Conservation (phyloP, 2,797 vertebrate species). For the Galago senegalensis region DNA sequence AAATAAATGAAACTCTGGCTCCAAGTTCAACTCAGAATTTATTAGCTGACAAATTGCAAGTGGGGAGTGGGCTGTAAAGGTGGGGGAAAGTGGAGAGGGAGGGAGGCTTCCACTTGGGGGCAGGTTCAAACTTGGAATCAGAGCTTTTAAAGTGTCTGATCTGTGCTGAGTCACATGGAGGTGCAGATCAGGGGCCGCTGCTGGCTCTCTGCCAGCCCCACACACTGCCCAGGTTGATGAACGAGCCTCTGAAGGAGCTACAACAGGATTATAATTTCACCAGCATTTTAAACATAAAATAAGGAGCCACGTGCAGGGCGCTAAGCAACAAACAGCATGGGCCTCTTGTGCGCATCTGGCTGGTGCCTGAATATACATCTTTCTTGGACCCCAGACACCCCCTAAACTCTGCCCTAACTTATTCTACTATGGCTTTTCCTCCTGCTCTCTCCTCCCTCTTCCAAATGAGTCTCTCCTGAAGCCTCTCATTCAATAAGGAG, state of each 20-base stretch:
- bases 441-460: not conserved
- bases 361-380: not conserved
- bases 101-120: conserved; percentile 55
- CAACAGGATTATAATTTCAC: conserved; percentile 76
- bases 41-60: conserved; percentile 81
- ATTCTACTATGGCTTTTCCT: not conserved
- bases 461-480: conserved; percentile 32
- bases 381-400: not conserved
- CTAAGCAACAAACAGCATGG: not conserved
- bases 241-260: conserved; percentile 55
- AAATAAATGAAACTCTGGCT: conserved; percentile 76
- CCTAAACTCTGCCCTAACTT: not conserved
- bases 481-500: not conserved
- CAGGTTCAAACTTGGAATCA: conserved; percentile 78
- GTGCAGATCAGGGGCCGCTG: conserved; percentile 42
- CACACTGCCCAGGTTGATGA: conserved; percentile 67
- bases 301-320: conserved; percentile 44
- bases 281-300: conserved; percentile 64
- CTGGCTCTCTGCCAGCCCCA: conserved; percentile 72
- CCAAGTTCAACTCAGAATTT: conserved; percentile 79
- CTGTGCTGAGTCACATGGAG: conserved; percentile 78
- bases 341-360: not conserved
- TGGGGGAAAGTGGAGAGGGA: not conserved
- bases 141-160: conserved; percentile 77
- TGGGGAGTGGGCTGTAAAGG: conserved; percentile 47